These are phyloP conservation scores for Drosophila kanekoi DNA, from an alignment of 2,888 invertebrate genomes.

Conservation along the genomic window DNA sequence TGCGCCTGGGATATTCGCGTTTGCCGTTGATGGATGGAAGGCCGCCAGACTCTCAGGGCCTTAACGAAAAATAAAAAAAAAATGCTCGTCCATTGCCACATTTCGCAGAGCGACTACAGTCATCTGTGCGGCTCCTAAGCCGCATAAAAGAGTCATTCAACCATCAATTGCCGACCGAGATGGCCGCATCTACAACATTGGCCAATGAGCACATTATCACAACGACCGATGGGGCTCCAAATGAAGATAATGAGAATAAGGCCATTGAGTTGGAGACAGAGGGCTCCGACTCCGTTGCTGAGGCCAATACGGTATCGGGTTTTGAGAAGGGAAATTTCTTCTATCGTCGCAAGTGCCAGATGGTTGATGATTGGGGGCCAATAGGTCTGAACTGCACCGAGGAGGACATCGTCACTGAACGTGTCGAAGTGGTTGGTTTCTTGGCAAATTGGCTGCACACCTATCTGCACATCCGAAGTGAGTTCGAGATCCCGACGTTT, in stretches of 20 bases:
- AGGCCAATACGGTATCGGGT: constrained; percentile 12
- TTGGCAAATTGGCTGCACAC: constrained; percentile 90
- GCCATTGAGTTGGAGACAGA: constrained; percentile 21
- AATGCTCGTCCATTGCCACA: constrained; percentile 42
- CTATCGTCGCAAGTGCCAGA: constrained; percentile 73
- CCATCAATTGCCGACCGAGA: constrained; percentile 37
- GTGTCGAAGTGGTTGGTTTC: constrained; percentile 87
- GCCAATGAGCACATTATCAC: constrained; percentile 50
- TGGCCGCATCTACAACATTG: constrained; percentile 23
- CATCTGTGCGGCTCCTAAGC: constrained; percentile 56
- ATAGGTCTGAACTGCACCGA: constrained; percentile 80
- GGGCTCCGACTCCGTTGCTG: constrained; percentile 1
- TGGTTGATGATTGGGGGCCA: constrained; percentile 77
- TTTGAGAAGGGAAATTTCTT: constrained; percentile 62
- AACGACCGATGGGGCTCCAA: constrained; percentile 27
- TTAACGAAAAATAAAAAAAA: constrained; percentile 22
- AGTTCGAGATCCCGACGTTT: constrained; percentile 83
- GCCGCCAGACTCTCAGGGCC: constrained; percentile 8
- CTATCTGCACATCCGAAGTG: constrained; percentile 89
- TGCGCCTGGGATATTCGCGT: constrained; percentile 25
- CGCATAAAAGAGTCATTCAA: constrained; percentile 62
- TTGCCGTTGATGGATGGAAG: constrained; percentile 51
- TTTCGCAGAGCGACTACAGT: constrained; percentile 64
- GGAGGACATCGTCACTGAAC: constrained; percentile 71
- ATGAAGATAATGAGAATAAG: constrained; percentile 33